Evolutionary conservation across 2,888 invertebrate genomes (phyloP), one percentile per base, ranked within the genome.

Genomic region (Andrena praecox): DNA sequence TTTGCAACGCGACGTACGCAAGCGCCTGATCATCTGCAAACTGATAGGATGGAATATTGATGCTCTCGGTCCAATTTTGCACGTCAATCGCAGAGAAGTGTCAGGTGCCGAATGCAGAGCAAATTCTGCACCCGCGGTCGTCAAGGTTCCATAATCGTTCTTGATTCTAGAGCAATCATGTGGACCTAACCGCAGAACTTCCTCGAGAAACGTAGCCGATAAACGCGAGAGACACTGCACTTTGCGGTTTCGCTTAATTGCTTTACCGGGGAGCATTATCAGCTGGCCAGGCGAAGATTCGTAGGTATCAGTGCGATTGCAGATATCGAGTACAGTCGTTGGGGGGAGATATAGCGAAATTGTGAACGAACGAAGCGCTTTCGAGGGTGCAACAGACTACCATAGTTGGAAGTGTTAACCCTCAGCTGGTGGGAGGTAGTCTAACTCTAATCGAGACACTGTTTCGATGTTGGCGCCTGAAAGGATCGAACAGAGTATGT

Each of bases 241-340:
- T 68, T 31, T 73, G 80, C 42, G 80, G 80, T 80, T 56, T 56
- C 31, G 16, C 24, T 68, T 80, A 73, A 80, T 80, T 80, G 42
- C 31, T 73, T 48, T 52, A 35, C 42, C 31, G 24, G 12, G 24
- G 12, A 20, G 33, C 4, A 62, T 79, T 33, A 72, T 63, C 52
- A 56, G 10, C 27, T 42, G 16, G 24, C 42, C 31, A 8, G 42
- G 7, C 8, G 70, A 80, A 67, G 68, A 54, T 72, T 68, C 63
- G 31, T 50, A 35, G 59, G 20, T 52, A 33, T 6, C 6, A 12
- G 12, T 6, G 56, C 16, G 24, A n/a, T 56, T 56, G 33, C 33
- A 42, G 42, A 42, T 20, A 52, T 27, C 27, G 27, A 56, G 56
- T 27, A 56, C 27, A 56, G 56, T 56, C 10, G 20, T 56, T 24